Conservation (phyloP, 1,140 invertebrate species). For the Dreissena rostriformis region DNA sequence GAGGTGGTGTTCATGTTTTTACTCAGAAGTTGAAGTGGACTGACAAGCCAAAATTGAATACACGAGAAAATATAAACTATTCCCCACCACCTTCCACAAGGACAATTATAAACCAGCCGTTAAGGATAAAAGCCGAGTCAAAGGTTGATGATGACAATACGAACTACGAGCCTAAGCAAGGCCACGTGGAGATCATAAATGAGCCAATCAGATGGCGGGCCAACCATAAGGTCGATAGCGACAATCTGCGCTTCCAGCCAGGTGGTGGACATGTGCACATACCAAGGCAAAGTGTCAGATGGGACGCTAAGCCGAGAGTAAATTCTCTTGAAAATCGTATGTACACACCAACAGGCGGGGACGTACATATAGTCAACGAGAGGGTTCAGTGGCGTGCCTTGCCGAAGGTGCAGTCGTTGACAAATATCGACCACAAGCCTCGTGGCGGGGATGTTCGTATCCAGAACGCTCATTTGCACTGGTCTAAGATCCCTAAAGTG, state of each 20-base stretch:
- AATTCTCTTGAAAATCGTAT: constrained; percentile 70
- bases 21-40: constrained; percentile 55
- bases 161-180: constrained; percentile 24
- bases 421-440: constrained; percentile 65
- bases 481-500: constrained; percentile 84
- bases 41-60: constrained; percentile 54
- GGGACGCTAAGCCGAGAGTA: constrained; percentile 70
- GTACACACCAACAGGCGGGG: constrained; percentile 68
- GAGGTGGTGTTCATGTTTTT: constrained; percentile 23
- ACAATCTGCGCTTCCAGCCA: constrained; percentile 67
- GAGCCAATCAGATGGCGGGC: constrained; percentile 60
- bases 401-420: constrained; percentile 64
- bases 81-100: constrained; percentile 36
- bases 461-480: constrained; percentile 19
- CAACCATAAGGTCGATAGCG: constrained; percentile 68
- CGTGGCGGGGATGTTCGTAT: constrained; percentile 43
- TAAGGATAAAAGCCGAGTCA: constrained; percentile 43
- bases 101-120: constrained; percentile 40
- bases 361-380: constrained; percentile 83
- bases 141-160: constrained; percentile 46
- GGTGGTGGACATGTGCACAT: constrained; percentile 74
- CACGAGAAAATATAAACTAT: constrained; percentile 51
- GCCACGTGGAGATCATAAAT: constrained; percentile 50
- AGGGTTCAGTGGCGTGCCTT: constrained; percentile 93
- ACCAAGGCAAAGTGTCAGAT: constrained; percentile 87